Evolutionary conservation across 1,140 invertebrate genomes (phyloP), one percentile per base, ranked within the genome.

Genomic region (Drosophila varians): DNA sequence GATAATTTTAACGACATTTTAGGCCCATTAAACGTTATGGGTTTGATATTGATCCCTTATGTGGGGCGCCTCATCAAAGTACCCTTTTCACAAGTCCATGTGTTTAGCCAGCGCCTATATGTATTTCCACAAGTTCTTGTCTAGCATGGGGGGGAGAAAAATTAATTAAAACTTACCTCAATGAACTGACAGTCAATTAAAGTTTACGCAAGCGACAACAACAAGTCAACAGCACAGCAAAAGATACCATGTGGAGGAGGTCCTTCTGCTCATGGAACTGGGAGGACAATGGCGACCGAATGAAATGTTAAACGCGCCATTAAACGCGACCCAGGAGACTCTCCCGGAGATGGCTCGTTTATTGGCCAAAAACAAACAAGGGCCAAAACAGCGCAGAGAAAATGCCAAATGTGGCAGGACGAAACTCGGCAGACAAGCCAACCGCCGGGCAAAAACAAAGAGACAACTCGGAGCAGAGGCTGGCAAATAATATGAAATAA

Each of bases 81-180:
- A 31, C 2, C 25, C 25, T n/a, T 21, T 21, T 2, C 21, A 2
- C 4, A 31, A 8, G 8, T 31, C 28, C 9, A 31, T 11, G 26
- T 28, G 26, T 8, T 28, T 28, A 9, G 26, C 1, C 1, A 31
- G 9, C 11, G 28, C 28, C 28, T 31, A 31, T 11, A 31, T 31
- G 28, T 31, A 11, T n/a, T 23, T n/a, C 36, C 11, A 8, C 38
- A 1, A 18, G 16, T 8, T 36, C 31, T 51, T 23, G 16, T 42
- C 25, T 18, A 58, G 43, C 49, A 53, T 56, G 57, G 48, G 49
- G 45, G 46, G 58, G 48, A n/a, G n/a, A 76, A 74, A 84, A 84
- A 84, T 84, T 78, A 78, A 84, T 84, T 78, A 84, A 84, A 86
- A 78, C 79, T 84, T 79, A 83, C 79, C 79, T 78, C 61, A 62